Evolutionary conservation across 2,797 vertebrate genomes (phyloP), one percentile per base, ranked within the genome.

Genomic region (Lutjanus campechanus): DNA sequence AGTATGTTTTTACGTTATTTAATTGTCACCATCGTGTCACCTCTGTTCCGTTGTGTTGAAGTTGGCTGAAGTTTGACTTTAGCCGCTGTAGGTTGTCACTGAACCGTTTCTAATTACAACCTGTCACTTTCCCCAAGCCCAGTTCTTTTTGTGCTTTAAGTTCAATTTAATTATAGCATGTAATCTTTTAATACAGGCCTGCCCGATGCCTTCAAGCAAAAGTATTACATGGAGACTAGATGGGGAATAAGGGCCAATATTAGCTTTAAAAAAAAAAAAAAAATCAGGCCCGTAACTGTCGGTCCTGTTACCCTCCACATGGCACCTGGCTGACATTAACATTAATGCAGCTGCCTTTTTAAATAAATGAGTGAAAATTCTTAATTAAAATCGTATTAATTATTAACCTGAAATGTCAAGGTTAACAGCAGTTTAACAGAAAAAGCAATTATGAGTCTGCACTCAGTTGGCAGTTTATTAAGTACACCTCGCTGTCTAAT

Each of bases 91-190:
- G 7, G 36, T 9, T 46, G 9, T 36, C 13, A 47, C 15, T 66
- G 47, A 85, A 60, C 15, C 10, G 25, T n/a, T 78, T 77, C 29
- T 58, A 84, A 84, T 83, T 74, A 73, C 16, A 79, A 43, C 41
- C 61, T 51, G 20, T 56, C 68, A 67, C 44, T 29, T 25, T 63
- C 56, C 67, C 16, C 1, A 1, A 51, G 5, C 22, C 16, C 50
- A 47, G 53, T 56, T 25, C 49, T 68, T 66, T 73, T 53, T 72
- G 4, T 1, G 12, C 67, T 59, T 84, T 59, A n/a, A 79, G 36
- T 70, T 55, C 11, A 79, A 77, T 85, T 25, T 29, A 83, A 81
- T 86, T 74, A 81, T 58, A 70, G n/a, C 69, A 19, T 70, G 51
- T 74, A 20, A 86, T 86, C 65, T 67, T 76, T 72, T 77, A 82